phyloP scores from a whole-genome alignment of 2,888 invertebrate genomes.

The Nezara viridula region DNA sequence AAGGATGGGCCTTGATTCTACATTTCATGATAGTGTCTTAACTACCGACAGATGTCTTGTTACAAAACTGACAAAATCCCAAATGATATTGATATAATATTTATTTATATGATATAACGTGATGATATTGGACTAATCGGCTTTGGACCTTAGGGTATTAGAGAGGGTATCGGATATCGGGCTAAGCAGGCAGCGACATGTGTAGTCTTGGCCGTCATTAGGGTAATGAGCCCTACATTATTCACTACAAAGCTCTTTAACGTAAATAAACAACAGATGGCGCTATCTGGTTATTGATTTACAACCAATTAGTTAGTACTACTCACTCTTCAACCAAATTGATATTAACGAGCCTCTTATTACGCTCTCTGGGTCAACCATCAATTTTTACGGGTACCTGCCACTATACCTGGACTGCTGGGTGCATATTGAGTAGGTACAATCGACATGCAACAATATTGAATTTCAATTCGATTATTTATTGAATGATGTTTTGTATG shows the following conservation, averaged over 20 bases:
- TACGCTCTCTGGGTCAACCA: background rate
- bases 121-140: background rate
- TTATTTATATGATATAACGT: background rate
- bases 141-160: background rate
- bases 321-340: slow-evolving; percentile 13
- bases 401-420: background rate
- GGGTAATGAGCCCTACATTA: background rate
- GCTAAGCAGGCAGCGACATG: slow-evolving; percentile 1
- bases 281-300: slow-evolving; percentile 47
- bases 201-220: slow-evolving; percentile 31
- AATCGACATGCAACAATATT: too few relatives aligned
- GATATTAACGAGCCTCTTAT: slow-evolving; percentile 49
- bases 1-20: background rate
- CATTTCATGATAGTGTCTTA: background rate
- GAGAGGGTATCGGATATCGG: background rate
- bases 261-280: slow-evolving; percentile 42
- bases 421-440: too few relatives aligned
- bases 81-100: background rate
- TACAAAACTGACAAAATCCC: background rate
- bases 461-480: too few relatives aligned
- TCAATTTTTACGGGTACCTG: slow-evolving; percentile 11
- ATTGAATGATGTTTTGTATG: too few relatives aligned
- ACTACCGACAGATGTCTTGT: background rate
- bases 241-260: slow-evolving; percentile 26
- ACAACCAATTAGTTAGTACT: slow-evolving; percentile 16